Conservation (phyloP, 2,113 vertebrate genomes). For the Gymnocephalus cernua region DNA sequence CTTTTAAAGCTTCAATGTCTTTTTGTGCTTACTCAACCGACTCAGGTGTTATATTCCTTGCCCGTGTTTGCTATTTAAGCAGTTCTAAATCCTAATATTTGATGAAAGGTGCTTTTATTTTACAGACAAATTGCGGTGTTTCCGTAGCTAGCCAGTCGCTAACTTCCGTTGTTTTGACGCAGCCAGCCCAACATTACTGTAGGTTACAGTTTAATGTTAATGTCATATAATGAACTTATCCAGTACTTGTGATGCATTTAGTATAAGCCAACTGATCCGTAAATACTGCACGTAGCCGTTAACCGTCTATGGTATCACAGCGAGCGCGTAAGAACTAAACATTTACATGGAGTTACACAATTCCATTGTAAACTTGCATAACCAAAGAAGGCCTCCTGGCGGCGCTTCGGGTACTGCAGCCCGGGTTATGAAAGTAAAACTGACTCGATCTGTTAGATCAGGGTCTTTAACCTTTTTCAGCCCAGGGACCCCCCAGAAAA, state of each 20-base stretch:
- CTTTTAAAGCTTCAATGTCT: accelerated
- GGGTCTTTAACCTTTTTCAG: no score
- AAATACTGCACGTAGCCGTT: background rate
- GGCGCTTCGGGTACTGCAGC: slow-evolving; percentile 24
- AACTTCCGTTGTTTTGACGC: background rate
- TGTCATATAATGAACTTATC: slow-evolving; percentile 56
- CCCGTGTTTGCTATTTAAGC: accelerated
- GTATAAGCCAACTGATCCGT: background rate
- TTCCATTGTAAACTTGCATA: slow-evolving; percentile 78
- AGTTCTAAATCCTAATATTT: accelerated
- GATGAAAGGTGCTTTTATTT: slow-evolving; percentile 37
- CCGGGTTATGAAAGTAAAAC: slow-evolving; percentile 21
- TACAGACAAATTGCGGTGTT: accelerated
- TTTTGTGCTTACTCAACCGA: accelerated
- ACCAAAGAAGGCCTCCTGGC: slow-evolving; percentile 51
- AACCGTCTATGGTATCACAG: background rate
- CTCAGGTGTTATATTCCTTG: accelerated
- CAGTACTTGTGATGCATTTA: background rate
- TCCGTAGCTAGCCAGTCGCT: background rate
- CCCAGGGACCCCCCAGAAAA: no score
- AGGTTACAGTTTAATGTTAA: slow-evolving; percentile 26
- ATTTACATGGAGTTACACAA: slow-evolving; percentile 79
- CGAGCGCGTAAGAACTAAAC: background rate
- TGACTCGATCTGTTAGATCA: background rate
- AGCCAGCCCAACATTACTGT: background rate